Evolutionary conservation across 2,113 vertebrate species (phyloP), one percentile per base, ranked within the genome.

Genomic region (Hemibagrus wyckioides): DNA sequence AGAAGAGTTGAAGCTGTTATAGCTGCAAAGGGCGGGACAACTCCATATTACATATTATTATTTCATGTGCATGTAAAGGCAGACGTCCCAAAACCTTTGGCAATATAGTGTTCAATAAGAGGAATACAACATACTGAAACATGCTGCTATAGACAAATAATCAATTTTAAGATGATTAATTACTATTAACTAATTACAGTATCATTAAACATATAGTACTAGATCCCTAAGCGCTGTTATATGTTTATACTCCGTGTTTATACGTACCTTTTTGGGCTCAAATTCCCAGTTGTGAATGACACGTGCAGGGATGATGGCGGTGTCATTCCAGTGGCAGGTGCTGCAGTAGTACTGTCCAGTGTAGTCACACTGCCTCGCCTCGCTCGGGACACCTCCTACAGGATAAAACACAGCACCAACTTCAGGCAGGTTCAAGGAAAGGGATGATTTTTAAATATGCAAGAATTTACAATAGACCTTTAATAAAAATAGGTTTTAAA

Each of bases 231-330:
- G 61, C 2, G 41, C 41, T 44, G 3, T 44, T 48, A 48, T 48
- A 48, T 8, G 44, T 48, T 48, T 48, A 48, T 48, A 48, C 9
- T 7, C 44, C 6, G 23, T 5, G 71, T 30, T 77, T 1, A 48
- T 50, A 23, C 10, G 73, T 59, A 99, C 98, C 97, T 98, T 99
- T 86, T 95, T 96, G 0, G 97, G 94, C 90, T 99, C 98, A 1
- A 99, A 99, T 92, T 99, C 98, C 98, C 98, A 99, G 95, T 99
- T 99, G 95, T 99, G 98, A 88, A 99, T 98, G 87, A 97, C 97
- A 0, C 98, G 96, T 6, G 98, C 97, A 0, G 98, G 98, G 88
- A 99, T 93, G 65, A 98, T 91, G 0, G 97, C 97, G 2, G 96
- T 94, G 94, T 99, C 98, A 0, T 99, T 99, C 98, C 98, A 99